phyloP scores from a whole-genome alignment of 37 sponge, comb jelly and placozoan genomes.

The Chondrilla cf. caribensis region DNA sequence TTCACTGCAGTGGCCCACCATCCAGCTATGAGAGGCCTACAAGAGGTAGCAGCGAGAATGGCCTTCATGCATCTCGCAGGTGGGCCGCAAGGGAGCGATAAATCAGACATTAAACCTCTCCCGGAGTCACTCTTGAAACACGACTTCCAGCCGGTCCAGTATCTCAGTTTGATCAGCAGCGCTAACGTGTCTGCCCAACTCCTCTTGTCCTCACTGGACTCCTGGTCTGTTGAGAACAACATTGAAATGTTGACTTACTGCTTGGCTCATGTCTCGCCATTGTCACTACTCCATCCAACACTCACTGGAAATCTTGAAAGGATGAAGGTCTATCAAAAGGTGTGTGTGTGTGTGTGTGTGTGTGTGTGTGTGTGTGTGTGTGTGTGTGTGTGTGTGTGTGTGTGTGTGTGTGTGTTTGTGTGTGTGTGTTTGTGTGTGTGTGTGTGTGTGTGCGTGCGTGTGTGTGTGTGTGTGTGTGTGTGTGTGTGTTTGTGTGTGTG shows the following conservation, averaged over 20 bases:
- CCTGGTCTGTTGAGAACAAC: conserved; percentile 51
- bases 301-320: conserved; percentile 36
- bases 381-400: conserved; percentile 11
- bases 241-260: conserved; percentile 47
- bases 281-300: conserved; percentile 27
- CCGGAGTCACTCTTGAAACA: too few relatives aligned
- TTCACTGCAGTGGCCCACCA: background rate
- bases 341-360: conserved; percentile 5
- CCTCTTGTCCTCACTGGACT: conserved; percentile 36
- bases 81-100: background rate
- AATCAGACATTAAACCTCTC: background rate
- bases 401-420: conserved; percentile 25
- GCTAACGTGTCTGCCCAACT: conserved; percentile 41
- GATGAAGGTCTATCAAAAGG: conserved; percentile 43
- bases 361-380: conserved; percentile 10
- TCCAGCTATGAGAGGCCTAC: background rate
- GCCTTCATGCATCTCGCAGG: background rate
- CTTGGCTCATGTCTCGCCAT: conserved; percentile 32
- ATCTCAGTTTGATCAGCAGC: conserved; percentile 45
- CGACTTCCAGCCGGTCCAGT: background rate
- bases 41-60: background rate
- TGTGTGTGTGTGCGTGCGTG: conserved; percentile 22
- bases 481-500: conserved; percentile 8
- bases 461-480: conserved; percentile 24
- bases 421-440: conserved; percentile 20